phyloP scores from a whole-genome alignment of 1,140 invertebrate genomes.

The Drosophila leontia region DNA sequence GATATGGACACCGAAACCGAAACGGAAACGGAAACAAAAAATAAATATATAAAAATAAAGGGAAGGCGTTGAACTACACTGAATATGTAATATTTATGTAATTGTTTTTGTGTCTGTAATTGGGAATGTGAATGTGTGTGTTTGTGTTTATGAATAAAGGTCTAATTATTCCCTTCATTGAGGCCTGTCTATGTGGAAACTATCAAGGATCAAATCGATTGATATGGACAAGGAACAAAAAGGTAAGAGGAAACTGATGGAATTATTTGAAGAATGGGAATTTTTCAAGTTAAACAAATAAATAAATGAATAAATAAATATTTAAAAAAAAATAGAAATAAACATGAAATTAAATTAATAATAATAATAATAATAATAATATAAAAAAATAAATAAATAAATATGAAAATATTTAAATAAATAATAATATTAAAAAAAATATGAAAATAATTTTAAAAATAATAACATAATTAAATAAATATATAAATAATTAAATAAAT shows the following conservation, averaged over 20 bases:
- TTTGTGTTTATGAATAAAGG: background rate
- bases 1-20: slow-evolving; percentile 5
- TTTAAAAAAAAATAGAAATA: too few species aligned
- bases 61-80: slow-evolving; percentile 24
- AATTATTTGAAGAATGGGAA: background rate
- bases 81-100: slow-evolving; percentile 26
- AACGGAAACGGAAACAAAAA: background rate
- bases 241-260: too few species aligned
- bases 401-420: too few species aligned
- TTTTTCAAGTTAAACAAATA: background rate
- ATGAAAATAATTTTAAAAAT: too few species aligned
- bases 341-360: too few species aligned
- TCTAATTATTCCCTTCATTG: slow-evolving; percentile 50
- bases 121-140: background rate
- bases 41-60: background rate
- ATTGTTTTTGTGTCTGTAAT: slow-evolving; percentile 2
- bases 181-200: slow-evolving; percentile 38
- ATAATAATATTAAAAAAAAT: too few species aligned
- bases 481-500: too few species aligned
- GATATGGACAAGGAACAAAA: background rate
- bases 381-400: too few species aligned
- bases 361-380: too few species aligned
- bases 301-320: too few species aligned
- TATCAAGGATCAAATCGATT: background rate
- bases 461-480: too few species aligned